Percentiles rank a stretch among this genome's conserved stretches.
phyloP scores from a whole-genome alignment of 2,797 vertebrate genomes.

The Gymnocypris eckloni region DNA sequence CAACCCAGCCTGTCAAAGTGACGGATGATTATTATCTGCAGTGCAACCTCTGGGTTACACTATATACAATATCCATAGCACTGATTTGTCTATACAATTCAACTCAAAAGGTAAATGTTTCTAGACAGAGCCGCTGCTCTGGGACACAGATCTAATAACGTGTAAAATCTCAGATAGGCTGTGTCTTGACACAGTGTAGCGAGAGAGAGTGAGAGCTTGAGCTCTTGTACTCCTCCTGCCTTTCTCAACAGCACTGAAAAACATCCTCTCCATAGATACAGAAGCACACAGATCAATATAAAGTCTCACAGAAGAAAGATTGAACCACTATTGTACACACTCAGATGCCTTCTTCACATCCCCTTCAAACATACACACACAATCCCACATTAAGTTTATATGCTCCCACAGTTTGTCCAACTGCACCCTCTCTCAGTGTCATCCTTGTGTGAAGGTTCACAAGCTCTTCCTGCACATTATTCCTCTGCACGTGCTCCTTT shows the following conservation, averaged over 20 bases:
- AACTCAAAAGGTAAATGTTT: conserved; percentile 25
- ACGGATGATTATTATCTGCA: conserved; percentile 24
- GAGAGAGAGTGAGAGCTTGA: background rate
- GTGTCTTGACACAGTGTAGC: conserved; percentile 8
- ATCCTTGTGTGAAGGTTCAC: conserved; percentile 54
- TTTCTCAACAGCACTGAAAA: background rate
- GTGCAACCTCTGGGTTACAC: conserved; percentile 6
- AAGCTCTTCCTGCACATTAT: conserved; percentile 57
- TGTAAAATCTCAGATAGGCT: conserved; percentile 17
- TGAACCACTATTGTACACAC: conserved; percentile 15
- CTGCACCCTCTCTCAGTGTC: conserved; percentile 67
- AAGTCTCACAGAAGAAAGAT: conserved; percentile 23
- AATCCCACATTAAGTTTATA: conserved; percentile 21
- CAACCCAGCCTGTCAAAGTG: background rate
- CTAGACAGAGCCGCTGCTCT: background rate
- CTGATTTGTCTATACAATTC: conserved; percentile 39
- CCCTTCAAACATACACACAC: conserved; percentile 25
- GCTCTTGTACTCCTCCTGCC: background rate
- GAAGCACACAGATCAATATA: conserved; percentile 35
- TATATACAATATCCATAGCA: conserved; percentile 22
- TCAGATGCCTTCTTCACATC: conserved; percentile 27
- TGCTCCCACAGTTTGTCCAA: conserved; percentile 52
- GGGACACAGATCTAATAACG: conserved; percentile 34
- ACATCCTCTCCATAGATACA: conserved; percentile 13
- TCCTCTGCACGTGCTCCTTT: conserved; percentile 22